phyloP scores from a whole-genome alignment of 1,140 invertebrate species.

The Chymomyza costata region DNA sequence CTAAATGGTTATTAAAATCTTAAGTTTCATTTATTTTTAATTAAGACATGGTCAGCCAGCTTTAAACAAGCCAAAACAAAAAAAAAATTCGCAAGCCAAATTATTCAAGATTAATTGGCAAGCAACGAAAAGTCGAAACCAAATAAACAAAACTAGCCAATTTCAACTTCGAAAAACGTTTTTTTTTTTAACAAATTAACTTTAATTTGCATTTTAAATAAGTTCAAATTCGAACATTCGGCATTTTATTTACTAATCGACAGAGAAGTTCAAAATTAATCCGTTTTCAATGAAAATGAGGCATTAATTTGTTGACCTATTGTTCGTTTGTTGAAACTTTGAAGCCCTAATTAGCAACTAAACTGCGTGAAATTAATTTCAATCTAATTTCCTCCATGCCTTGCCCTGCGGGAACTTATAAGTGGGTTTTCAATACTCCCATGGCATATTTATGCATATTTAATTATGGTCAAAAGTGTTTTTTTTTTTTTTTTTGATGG shows the following conservation, averaged over 20 bases:
- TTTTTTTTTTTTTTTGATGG: slow-evolving; percentile 5
- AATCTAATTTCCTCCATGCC: slow-evolving; percentile 44
- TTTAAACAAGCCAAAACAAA: slow-evolving; percentile 12
- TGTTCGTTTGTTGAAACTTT: slow-evolving; percentile 37
- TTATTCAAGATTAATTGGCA: slow-evolving; percentile 21
- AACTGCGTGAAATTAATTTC: slow-evolving; percentile 65
- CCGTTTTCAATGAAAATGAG: slow-evolving; percentile 53
- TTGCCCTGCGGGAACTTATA: neutral
- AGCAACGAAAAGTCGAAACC: slow-evolving; percentile 8
- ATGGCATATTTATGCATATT: slow-evolving; percentile 39
- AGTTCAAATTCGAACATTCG: slow-evolving; percentile 1
- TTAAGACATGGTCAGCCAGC: slow-evolving; percentile 43
- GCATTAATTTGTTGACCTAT: slow-evolving; percentile 44
- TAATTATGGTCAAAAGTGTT: slow-evolving; percentile 35
- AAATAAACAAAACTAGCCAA: slow-evolving; percentile 8
- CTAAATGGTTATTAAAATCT: slow-evolving; percentile 20
- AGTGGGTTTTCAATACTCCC: slow-evolving; percentile 22
- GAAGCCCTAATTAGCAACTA: slow-evolving; percentile 46
- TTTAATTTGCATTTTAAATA: slow-evolving; percentile 24
- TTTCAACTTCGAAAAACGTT: neutral
- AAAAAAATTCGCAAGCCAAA: slow-evolving; percentile 62
- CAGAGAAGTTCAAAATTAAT: slow-evolving; percentile 46
- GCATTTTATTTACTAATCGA: no score
- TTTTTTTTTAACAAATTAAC: slow-evolving; percentile 2
- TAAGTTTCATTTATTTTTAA: slow-evolving; percentile 31